These are phyloP conservation scores for Corythaixoides concolor DNA, from an alignment of 2,113 vertebrate species.

Conservation along the genomic window DNA sequence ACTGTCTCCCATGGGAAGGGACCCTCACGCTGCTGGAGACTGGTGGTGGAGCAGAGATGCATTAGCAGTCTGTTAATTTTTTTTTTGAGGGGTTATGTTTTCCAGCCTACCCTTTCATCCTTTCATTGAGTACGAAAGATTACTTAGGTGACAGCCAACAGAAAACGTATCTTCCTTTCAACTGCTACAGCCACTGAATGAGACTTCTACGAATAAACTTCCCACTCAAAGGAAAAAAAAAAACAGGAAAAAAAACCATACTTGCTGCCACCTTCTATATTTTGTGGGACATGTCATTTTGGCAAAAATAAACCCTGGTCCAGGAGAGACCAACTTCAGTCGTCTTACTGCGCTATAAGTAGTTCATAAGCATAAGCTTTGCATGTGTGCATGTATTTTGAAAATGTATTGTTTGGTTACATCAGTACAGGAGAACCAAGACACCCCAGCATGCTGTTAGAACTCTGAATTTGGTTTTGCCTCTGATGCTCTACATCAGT, in stretches of 20 bases:
- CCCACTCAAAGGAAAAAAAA: not conserved
- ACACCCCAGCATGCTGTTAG: not conserved
- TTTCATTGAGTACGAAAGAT: not conserved
- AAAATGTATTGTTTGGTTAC: not conserved
- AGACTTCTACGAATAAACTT: not conserved
- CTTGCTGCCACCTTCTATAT: not conserved
- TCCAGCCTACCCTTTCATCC: not conserved
- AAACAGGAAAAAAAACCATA: not conserved
- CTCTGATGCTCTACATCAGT: not conserved
- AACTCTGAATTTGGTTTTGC: not conserved
- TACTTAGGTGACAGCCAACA: not conserved
- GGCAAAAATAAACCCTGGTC: not conserved
- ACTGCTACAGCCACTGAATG: not conserved
- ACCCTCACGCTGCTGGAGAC: too few relatives aligned
- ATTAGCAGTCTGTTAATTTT: too few relatives aligned
- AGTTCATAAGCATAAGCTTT: not conserved
- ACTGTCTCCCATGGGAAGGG: too few relatives aligned
- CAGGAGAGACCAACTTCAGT: not conserved
- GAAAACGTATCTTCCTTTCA: not conserved
- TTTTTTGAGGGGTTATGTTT: not conserved
- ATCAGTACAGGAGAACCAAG: not conserved
- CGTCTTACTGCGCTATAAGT: not conserved
- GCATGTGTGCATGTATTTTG: rapidly evolving
- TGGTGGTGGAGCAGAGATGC: too few relatives aligned
- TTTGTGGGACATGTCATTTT: not conserved